A percentile compares a stretch with the other conserved stretches of the same genome.
These are phyloP conservation scores for Calameuta filiformis DNA, from an alignment of 2,888 invertebrate species.

Conservation along the genomic window DNA sequence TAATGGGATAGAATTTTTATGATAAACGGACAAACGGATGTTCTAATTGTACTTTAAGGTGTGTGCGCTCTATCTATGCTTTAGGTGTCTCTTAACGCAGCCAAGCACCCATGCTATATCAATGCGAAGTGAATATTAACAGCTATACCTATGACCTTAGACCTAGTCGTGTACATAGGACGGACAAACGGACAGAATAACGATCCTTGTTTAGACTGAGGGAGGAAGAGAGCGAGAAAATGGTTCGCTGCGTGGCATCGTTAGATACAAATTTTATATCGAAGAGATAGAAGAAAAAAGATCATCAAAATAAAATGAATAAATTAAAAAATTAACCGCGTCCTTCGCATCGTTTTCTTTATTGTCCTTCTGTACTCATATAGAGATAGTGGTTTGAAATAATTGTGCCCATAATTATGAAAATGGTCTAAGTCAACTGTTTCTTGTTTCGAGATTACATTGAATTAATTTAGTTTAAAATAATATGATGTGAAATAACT, in stretches of 20 bases:
- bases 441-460: too few relatives aligned
- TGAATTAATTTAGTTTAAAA: too few relatives aligned
- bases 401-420: too few relatives aligned
- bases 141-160: conserved; percentile 57
- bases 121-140: background rate
- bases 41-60: conserved; percentile 2
- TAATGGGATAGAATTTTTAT: background rate
- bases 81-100: background rate
- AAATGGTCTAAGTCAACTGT: too few relatives aligned
- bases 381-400: background rate
- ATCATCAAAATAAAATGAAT: conserved; percentile 61
- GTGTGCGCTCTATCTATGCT: background rate
- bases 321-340: conserved; percentile 53
- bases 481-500: too few relatives aligned
- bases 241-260: conserved; percentile 63
- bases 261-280: conserved; percentile 66
- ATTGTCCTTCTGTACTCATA: background rate
- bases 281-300: conserved; percentile 58
- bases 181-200: conserved; percentile 40
- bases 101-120: background rate
- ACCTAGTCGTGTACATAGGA: conserved; percentile 64
- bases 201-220: conserved; percentile 39
- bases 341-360: background rate
- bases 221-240: conserved; percentile 37
- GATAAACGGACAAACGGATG: background rate